Conservation (phyloP, 2,113 vertebrate species). For the Calyptommatus sinebrachiatus region DNA sequence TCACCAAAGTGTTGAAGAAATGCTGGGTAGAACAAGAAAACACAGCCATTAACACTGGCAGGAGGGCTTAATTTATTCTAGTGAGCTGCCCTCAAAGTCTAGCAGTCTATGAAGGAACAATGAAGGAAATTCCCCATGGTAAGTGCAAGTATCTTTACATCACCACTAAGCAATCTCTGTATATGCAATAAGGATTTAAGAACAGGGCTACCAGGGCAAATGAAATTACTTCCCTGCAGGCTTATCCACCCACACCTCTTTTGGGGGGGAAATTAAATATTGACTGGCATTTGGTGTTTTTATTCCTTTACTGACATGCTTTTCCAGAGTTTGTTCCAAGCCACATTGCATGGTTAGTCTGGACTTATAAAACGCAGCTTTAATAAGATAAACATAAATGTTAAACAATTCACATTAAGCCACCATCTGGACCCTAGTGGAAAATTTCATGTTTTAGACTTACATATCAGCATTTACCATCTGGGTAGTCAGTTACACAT, state of each 20-base stretch:
- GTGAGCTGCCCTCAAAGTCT: background rate
- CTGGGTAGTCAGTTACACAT: slow-evolving; percentile 68
- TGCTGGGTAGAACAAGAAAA: background rate
- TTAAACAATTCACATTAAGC: slow-evolving; percentile 69
- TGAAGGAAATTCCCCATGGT: background rate
- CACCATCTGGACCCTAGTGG: slow-evolving; percentile 64
- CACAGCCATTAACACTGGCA: background rate
- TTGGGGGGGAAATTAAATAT: slow-evolving; percentile 12
- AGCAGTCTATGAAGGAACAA: background rate
- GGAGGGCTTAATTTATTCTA: background rate
- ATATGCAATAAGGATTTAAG: background rate
- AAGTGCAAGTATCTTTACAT: background rate
- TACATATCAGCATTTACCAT: slow-evolving; percentile 70
- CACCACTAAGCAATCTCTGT: background rate
- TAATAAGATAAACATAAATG: slow-evolving; percentile 74
- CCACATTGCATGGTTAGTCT: slow-evolving; percentile 56
- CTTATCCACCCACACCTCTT: background rate
- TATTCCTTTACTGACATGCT: slow-evolving; percentile 56
- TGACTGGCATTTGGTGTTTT: slow-evolving; percentile 34
- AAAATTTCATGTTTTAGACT: slow-evolving; percentile 72
- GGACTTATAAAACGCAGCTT: slow-evolving; percentile 65
- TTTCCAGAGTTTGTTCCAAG: slow-evolving; percentile 52
- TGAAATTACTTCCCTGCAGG: background rate
- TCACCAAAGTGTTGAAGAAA: background rate
- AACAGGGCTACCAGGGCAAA: background rate